Evolutionary conservation across 2,113 vertebrate genomes (phyloP).

Genomic region (Phaethon lepturus): DNA sequence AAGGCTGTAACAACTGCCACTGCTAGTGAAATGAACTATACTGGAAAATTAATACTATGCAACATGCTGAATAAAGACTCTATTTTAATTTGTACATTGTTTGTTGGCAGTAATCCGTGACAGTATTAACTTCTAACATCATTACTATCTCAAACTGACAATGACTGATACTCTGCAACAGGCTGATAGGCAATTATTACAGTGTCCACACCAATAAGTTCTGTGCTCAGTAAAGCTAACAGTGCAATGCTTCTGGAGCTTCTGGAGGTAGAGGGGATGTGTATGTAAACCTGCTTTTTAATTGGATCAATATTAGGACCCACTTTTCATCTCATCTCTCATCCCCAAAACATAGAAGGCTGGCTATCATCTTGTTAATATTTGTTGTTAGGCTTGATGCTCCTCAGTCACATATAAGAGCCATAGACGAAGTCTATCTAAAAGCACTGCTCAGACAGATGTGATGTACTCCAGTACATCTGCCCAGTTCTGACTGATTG

Average conservation of each 20-base stretch:
- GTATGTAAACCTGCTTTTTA: not conserved
- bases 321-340: not conserved
- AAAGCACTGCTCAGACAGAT: not conserved
- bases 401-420: not conserved
- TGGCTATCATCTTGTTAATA: not conserved
- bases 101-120: not conserved
- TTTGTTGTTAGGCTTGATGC: not conserved
- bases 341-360: not conserved
- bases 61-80: not conserved
- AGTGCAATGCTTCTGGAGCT: not conserved
- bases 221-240: not conserved
- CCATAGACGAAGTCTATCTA: not conserved
- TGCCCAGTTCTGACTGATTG: not conserved
- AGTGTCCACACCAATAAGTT: not conserved
- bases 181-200: not conserved
- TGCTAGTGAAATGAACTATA: not conserved
- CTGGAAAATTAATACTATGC: not conserved
- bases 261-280: not conserved
- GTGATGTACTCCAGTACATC: not conserved
- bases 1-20: not conserved
- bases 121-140: not conserved
- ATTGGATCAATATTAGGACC: not conserved
- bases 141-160: not conserved
- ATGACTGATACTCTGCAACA: not conserved
- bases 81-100: slow-evolving; percentile 14